Base-by-base conservation (phyloP, 2,113 vertebrate species). In the Asarcornis scutulata region DNA sequence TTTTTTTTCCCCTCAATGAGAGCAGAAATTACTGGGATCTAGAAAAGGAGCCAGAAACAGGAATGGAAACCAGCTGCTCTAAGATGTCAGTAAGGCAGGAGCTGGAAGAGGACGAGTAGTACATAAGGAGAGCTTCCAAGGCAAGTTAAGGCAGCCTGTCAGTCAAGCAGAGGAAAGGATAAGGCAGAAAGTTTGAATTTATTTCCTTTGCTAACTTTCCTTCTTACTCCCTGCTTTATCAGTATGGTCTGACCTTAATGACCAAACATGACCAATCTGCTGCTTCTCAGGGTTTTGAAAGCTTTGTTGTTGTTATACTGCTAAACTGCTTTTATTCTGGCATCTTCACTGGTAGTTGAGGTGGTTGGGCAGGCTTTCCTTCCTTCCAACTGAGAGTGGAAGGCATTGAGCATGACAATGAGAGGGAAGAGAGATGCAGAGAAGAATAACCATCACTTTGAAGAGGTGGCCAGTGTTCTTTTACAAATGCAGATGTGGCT, bases 41-140 rank as follows among this genome's bases (percentile, higher is more conserved):
- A 75, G 92, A 86, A 86, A 88, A 93, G 92, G 86, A 95, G 93
- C 92, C 86, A 72, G 93, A 59, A 90, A 68, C 81, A 68, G 58
- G 93, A 96, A 96, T 96, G 92, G 88, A 93, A 96, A 95, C 88
- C 93, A 97, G 86, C 91, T 96, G 91, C 88, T 96, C 68, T 27
- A 77, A 95, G 80, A 88, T 90, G 94, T 94, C 66, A 83, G 86
- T 50, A 92, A 94, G 73, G 76, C 89, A 52, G 60, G 79, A 88
- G 62, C 79, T 94, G 79, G 48, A 48, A 93, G 64, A 88, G 60
- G 90, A 94, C 4, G 3, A 81, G 88, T 63, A 71, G 73, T 73
- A 17, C 17, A 8, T 83, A 42, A 78, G 42, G 76, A 68, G 83
- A 78, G 86, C 29, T 94, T 48, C 46, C 46, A 48, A 48, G 92